Percentiles rank a stretch among this genome's conserved stretches.
Conservation (phyloP, 2,113 vertebrate genomes). For the Athene cunicularia region DNA sequence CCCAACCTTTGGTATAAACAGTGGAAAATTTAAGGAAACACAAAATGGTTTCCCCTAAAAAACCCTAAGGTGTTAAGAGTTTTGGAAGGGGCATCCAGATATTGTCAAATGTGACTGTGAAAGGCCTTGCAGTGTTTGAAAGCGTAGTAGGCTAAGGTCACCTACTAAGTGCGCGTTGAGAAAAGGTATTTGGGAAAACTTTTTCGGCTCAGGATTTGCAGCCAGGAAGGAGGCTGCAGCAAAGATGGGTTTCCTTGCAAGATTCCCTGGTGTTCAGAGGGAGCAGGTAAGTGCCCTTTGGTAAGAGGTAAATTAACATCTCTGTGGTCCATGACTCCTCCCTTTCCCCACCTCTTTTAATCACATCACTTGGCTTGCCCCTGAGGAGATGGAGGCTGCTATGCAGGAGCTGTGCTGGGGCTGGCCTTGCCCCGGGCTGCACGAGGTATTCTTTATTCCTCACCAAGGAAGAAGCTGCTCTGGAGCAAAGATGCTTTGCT, state of each 20-base stretch:
- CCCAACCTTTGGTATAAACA: neutral
- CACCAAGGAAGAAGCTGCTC: neutral
- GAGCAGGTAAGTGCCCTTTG: neutral
- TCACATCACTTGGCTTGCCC: neutral
- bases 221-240: neutral
- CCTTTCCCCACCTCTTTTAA: neutral
- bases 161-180: neutral
- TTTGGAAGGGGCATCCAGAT: neutral
- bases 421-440: neutral
- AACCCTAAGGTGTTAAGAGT: fast-evolving
- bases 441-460: neutral
- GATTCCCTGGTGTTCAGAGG: neutral
- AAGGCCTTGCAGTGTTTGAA: neutral
- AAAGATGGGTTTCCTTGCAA: neutral
- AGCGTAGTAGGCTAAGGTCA: fast-evolving
- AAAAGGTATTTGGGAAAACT: neutral
- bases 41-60: neutral
- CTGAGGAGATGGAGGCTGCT: neutral
- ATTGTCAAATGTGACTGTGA: neutral
- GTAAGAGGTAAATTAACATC: neutral
- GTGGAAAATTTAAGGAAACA: neutral
- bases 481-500: neutral
- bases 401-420: neutral
- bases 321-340: neutral
- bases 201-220: neutral